Evolutionary conservation across 2,888 invertebrate genomes (phyloP).

Genomic region (Euproctis similis): DNA sequence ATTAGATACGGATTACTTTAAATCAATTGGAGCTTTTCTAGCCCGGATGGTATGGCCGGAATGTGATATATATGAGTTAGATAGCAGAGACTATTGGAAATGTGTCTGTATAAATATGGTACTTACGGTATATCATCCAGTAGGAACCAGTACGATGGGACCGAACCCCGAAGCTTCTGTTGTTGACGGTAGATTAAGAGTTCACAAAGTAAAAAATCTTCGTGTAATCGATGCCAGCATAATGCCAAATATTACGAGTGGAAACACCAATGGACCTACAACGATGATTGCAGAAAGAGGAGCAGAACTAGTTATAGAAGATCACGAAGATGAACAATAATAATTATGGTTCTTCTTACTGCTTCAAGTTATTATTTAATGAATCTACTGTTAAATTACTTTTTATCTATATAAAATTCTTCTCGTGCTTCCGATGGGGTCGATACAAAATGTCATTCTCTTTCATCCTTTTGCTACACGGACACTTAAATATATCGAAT

Average conservation of each 20-base stretch:
- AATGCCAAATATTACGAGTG: conserved; percentile 84
- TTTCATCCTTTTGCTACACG: no score
- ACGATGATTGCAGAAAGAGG: conserved; percentile 89
- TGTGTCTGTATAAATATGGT: conserved; percentile 59
- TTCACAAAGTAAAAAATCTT: conserved; percentile 78
- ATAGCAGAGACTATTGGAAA: conserved; percentile 38
- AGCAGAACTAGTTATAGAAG: conserved; percentile 81
- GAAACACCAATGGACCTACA: conserved; percentile 85
- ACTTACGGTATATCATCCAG: conserved; percentile 79
- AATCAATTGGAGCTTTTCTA: conserved; percentile 16
- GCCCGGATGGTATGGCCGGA: conserved; percentile 31
- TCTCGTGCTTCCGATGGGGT: no score
- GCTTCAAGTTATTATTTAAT: neutral
- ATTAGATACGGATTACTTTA: conserved; percentile 15
- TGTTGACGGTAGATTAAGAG: conserved; percentile 75
- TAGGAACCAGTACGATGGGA: conserved; percentile 79
- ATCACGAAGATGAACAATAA: conserved; percentile 7
- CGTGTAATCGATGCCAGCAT: conserved; percentile 85
- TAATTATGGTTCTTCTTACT: neutral
- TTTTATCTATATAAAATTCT: no score
- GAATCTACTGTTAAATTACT: no score
- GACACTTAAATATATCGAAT: no score
- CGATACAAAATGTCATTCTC: no score
- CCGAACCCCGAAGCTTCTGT: conserved; percentile 35
- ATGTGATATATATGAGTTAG: conserved; percentile 31